Evolutionary conservation across 92 coral and sea anemone genomes (phyloP).

Genomic region (Porites divaricata): DNA sequence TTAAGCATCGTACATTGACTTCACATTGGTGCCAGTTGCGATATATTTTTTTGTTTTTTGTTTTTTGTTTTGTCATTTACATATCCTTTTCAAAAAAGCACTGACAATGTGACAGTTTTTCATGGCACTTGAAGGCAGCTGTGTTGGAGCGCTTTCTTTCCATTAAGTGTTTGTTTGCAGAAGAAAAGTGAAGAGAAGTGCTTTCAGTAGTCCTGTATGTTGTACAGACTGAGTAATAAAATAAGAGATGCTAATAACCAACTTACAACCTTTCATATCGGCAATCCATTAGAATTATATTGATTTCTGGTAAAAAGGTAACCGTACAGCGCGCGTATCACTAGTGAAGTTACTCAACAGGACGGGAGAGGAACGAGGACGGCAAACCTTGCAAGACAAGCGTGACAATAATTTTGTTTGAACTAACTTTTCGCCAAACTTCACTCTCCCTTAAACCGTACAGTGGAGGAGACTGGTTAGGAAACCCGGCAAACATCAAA

Average conservation of each 20-base stretch:
- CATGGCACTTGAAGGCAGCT: background rate
- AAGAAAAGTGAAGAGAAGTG: background rate
- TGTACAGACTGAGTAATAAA: background rate
- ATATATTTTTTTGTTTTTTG: background rate
- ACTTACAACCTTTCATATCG: no score
- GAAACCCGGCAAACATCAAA: no score
- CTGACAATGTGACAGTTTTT: background rate
- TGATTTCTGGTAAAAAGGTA: no score
- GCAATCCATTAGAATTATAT: no score
- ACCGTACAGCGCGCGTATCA: no score
- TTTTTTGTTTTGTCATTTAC: background rate
- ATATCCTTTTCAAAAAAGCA: background rate
- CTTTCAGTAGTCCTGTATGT: background rate
- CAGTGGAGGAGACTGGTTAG: no score
- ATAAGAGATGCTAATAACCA: background rate
- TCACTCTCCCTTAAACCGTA: no score
- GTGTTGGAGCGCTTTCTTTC: background rate
- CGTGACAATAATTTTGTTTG: no score
- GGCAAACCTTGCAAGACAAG: no score
- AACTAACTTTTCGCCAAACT: no score
- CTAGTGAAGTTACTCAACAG: no score
- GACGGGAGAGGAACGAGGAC: no score
- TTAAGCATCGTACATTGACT: background rate
- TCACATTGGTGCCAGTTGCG: background rate
- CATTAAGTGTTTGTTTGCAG: constrained; percentile 7